Evolutionary conservation across 2,888 invertebrate species (phyloP).

Genomic region (Zaprionus obscuricornis): DNA sequence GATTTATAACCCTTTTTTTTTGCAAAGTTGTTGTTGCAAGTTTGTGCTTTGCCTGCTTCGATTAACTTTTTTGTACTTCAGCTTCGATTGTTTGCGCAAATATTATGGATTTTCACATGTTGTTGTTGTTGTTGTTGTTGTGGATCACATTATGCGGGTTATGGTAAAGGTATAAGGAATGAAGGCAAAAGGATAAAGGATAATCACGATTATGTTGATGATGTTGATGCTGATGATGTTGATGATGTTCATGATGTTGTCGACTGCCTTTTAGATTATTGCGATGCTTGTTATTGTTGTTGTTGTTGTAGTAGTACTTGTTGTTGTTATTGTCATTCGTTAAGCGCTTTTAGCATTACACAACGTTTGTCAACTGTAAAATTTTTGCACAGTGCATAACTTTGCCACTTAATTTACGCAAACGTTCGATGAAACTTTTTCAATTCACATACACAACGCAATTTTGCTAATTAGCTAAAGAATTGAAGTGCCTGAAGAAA

Average conservation of each 20-base stretch:
- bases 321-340: slow-evolving; percentile 1
- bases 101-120: slow-evolving; percentile 58
- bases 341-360: slow-evolving; percentile 39
- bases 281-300: too few relatives aligned
- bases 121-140: slow-evolving; percentile 18
- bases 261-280: slow-evolving; percentile 4
- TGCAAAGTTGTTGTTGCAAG: slow-evolving; percentile 21
- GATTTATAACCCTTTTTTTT: slow-evolving; percentile 26
- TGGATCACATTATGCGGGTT: slow-evolving; percentile 37
- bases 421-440: slow-evolving; percentile 47
- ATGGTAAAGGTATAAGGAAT: slow-evolving; percentile 1
- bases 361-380: slow-evolving; percentile 46
- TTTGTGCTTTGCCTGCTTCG: slow-evolving; percentile 44
- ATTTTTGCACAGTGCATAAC: slow-evolving; percentile 34
- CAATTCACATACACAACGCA: slow-evolving; percentile 44
- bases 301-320: too few relatives aligned
- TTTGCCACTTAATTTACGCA: slow-evolving; percentile 54
- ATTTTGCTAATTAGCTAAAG: slow-evolving; percentile 62
- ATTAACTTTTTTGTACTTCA: slow-evolving; percentile 69
- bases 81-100: slow-evolving; percentile 53
- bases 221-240: slow-evolving; percentile 30
- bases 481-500: slow-evolving; percentile 1
- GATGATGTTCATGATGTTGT: background rate
- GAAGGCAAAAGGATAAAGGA: slow-evolving; percentile 33
- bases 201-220: slow-evolving; percentile 27